A percentile compares a stretch with the other conserved stretches of the same genome.
Evolutionary conservation across 2,113 vertebrate genomes (phyloP).

Genomic region (Cyrtonyx montezumae): DNA sequence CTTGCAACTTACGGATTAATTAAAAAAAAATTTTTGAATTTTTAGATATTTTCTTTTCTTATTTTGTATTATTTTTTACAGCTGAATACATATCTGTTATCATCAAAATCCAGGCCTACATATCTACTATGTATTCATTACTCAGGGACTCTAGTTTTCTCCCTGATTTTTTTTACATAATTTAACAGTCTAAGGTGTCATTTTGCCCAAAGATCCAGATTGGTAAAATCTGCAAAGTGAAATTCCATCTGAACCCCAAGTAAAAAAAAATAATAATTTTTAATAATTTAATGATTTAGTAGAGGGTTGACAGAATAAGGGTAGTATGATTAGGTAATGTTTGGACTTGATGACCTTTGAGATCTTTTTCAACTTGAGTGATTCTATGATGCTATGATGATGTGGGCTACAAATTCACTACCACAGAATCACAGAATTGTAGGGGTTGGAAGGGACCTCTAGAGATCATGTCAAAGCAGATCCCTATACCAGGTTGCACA

Average conservation of each 20-base stretch:
- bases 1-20: neutral
- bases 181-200: neutral
- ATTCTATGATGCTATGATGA: too few species aligned
- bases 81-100: neutral
- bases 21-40: neutral
- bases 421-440: too few species aligned
- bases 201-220: neutral
- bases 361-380: too few species aligned
- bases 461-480: too few species aligned
- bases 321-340: too few species aligned
- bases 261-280: neutral
- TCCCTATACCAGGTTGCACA: too few species aligned
- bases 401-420: neutral
- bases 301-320: too few species aligned
- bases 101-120: neutral
- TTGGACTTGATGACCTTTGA: too few species aligned
- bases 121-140: neutral
- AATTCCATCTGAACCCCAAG: neutral
- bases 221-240: neutral
- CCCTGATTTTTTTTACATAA: neutral
- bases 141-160: neutral
- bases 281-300: too few species aligned
- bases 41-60: neutral
- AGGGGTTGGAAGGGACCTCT: too few species aligned
- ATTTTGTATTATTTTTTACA: neutral